Conservation (phyloP, 1,140 invertebrate genomes). For the Drosophila nebulosa region DNA sequence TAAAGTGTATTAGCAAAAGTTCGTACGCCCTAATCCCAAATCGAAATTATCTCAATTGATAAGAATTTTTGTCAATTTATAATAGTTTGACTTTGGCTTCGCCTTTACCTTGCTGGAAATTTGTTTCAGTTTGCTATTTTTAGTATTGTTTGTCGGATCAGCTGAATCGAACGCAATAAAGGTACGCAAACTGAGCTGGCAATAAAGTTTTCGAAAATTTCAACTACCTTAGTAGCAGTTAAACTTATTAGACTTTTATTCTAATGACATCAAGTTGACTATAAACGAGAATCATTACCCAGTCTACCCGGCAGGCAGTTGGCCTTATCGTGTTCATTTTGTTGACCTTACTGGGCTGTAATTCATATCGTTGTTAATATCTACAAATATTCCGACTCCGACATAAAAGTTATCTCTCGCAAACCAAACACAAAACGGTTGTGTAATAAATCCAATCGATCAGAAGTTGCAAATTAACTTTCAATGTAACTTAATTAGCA, state of each 20-base stretch:
- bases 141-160: conserved; percentile 18
- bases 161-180: conserved; percentile 8
- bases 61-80: conserved; percentile 21
- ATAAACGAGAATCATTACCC: background rate
- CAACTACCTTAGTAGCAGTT: background rate
- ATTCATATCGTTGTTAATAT: background rate
- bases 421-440: background rate
- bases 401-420: background rate
- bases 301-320: background rate
- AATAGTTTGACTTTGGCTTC: background rate
- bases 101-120: background rate
- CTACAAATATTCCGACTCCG: background rate
- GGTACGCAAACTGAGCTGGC: no score
- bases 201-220: background rate
- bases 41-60: conserved; percentile 35
- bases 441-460: background rate
- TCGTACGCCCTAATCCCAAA: conserved; percentile 38
- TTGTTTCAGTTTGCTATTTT: background rate
- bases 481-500: conserved; percentile 4
- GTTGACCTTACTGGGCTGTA: background rate
- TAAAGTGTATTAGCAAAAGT: conserved; percentile 49
- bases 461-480: background rate
- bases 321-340: background rate
- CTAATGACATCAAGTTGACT: background rate
- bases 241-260: background rate